Conservation (phyloP, 23 tunicate genomes). For the Styela plicata region DNA sequence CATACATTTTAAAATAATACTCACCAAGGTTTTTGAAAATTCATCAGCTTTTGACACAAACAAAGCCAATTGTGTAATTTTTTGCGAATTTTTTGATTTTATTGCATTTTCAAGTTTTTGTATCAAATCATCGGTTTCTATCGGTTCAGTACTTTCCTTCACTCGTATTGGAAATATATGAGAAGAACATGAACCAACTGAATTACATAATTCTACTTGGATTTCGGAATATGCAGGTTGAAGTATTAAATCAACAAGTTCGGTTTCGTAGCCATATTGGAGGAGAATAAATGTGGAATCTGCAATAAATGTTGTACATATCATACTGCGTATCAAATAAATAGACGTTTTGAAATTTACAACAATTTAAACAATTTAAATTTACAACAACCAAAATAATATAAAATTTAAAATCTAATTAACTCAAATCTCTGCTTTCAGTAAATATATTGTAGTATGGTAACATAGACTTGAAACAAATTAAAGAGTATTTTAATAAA, state of each 20-base stretch:
- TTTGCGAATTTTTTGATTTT: not conserved
- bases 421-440: too few species aligned
- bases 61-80: not conserved
- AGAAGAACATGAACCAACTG: not conserved
- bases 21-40: not conserved
- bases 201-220: not conserved
- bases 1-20: too few species aligned
- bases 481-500: too few species aligned
- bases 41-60: not conserved
- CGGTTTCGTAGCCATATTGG: conserved; percentile 8
- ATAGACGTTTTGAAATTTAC: too few species aligned
- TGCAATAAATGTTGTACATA: not conserved
- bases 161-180: not conserved
- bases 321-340: too few species aligned
- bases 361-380: too few species aligned
- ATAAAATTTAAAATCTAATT: too few species aligned
- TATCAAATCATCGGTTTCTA: not conserved
- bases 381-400: too few species aligned
- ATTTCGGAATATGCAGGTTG: not conserved
- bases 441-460: too few species aligned
- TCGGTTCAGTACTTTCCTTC: not conserved
- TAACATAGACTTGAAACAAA: too few species aligned
- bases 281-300: conserved; percentile 10
- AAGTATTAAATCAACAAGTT: not conserved
- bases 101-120: not conserved